phyloP scores from a whole-genome alignment of 2,113 vertebrate genomes.

The Micromys minutus region DNA sequence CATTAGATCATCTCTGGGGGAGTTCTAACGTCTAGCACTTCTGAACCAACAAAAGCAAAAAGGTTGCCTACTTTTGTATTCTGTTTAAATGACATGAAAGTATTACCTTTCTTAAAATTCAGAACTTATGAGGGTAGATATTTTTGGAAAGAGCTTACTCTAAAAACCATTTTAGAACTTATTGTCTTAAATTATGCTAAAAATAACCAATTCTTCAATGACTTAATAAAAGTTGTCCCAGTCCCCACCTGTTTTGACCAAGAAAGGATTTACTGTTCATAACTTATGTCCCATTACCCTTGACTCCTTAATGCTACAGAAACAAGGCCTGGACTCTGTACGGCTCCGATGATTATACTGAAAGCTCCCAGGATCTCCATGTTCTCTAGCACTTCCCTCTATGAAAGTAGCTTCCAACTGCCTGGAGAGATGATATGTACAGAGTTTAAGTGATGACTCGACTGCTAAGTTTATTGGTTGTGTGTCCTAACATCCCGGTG shows the following conservation, averaged over 20 bases:
- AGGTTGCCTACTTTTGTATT: neutral
- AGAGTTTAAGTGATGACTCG: neutral
- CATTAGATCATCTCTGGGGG: neutral
- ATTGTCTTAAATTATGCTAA: conserved; percentile 40
- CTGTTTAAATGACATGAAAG: neutral
- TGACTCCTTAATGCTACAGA: neutral
- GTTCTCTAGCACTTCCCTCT: neutral
- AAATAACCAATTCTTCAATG: neutral
- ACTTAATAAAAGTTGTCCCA: conserved; percentile 20
- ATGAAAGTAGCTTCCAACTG: neutral
- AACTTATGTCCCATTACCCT: neutral
- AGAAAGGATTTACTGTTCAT: neutral
- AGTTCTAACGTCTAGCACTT: neutral
- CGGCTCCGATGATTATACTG: neutral
- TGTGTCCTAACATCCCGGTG: neutral
- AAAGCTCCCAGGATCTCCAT: neutral
- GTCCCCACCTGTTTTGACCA: neutral
- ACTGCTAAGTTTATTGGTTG: neutral
- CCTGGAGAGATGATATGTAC: neutral
- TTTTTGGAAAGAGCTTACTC: conserved; percentile 7
- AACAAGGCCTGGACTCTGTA: neutral
- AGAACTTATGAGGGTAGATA: neutral
- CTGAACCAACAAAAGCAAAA: neutral
- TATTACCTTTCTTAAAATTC: neutral
- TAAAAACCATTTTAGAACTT: neutral